These are phyloP conservation scores for Condylostylus longicornis DNA, from an alignment of 1,140 invertebrate species.

Conservation along the genomic window DNA sequence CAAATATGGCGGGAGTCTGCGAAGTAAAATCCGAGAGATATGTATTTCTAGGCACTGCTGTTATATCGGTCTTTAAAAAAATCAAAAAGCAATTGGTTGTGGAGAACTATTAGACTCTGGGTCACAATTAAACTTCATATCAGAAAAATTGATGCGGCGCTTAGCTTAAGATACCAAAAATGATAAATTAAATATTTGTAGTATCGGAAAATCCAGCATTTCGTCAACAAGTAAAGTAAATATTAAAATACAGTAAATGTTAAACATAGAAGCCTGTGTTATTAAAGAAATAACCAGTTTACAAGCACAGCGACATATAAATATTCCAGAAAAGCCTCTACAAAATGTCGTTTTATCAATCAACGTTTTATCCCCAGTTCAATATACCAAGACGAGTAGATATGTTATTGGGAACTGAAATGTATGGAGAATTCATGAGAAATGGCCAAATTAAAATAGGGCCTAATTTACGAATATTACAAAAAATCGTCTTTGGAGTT, in stretches of 20 bases:
- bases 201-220: conserved; percentile 1
- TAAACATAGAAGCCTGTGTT: conserved; percentile 1
- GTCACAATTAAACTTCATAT: conserved; percentile 5
- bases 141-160: conserved; percentile 6
- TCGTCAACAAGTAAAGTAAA: neutral
- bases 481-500: conserved; percentile 9
- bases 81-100: neutral
- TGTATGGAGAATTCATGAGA: conserved; percentile 11
- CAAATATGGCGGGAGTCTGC: no score
- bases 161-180: conserved; percentile 3
- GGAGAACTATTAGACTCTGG: conserved; percentile 7
- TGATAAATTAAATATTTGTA: neutral
- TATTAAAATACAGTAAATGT: neutral
- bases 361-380: conserved; percentile 21
- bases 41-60: neutral
- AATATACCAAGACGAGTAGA: conserved; percentile 14
- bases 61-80: neutral
- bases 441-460: conserved; percentile 8
- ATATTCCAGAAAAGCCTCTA: conserved; percentile 2
- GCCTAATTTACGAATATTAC: neutral
- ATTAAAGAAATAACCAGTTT: neutral
- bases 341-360: conserved; percentile 11
- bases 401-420: conserved; percentile 13
- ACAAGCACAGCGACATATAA: neutral
- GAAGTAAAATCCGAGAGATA: no score